Base-by-base conservation (phyloP, 2,888 invertebrate species). In the Hemistola chrysoprasaria region DNA sequence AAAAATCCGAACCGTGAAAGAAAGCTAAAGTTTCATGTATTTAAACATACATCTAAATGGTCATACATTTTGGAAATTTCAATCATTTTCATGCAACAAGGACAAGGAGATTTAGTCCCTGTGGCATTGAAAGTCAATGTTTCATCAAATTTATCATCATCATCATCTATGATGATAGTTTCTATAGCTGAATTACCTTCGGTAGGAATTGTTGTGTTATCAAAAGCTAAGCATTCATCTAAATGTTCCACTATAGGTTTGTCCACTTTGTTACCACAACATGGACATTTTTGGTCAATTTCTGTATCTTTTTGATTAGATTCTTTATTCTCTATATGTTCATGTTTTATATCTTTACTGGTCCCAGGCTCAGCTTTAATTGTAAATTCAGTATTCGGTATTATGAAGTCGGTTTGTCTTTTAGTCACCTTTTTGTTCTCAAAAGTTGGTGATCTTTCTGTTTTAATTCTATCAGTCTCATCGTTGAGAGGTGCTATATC, bases 61-160 rank as follows among this genome's bases (percentile, higher is more conserved):
- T 61, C 51, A 60, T 91, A 91, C 92, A 93, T 93, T 11, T 82
- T 72, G 11, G 48, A 56, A 54, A 86, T 78, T 51, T 85, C 76
- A 24, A 92, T 59, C 70, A 91, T 77, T 47, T 78, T 50, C 59
- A 91, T 80, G 57, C 93, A 93, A 60, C 91, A 89, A 0, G 93
- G 93, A 56, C 93, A 93, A 0, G 90, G 90, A 1, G 71, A 75
- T 56, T 84, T 89, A 0, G 83, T 83, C 2, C 83, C 87, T 0
- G 82, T 84, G 0, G 71, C 76, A 55, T 91, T 91, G 26, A 85
- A 65, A 1, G 70, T 74, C 43, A 69, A 56, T 0, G 72, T 59
- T 35, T 88, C 77, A 59, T 85, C 79, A 35, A 78, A 74, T 26
- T 70, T 64, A 53, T 81, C 78, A 44, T 75, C 70, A 40, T 72